Conservation (phyloP, 2,797 vertebrate species). For the Oryzias sinensis region DNA sequence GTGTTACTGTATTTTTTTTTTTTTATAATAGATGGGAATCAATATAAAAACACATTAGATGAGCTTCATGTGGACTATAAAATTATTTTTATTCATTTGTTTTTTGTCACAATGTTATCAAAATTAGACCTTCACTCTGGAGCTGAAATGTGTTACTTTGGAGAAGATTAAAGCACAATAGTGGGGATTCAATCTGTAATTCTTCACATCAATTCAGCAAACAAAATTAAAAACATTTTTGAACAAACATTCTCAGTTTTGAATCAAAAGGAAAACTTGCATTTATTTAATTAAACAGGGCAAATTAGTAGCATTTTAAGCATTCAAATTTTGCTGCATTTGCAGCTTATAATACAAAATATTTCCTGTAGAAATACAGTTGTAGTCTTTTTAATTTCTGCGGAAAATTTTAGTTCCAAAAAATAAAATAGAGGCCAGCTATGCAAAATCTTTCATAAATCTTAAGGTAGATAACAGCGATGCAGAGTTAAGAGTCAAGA, state of each 20-base stretch:
- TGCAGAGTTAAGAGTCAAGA: neutral
- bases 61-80: conserved; percentile 2
- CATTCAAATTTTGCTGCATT: too few relatives aligned
- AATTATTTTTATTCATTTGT: neutral
- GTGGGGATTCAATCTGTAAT: neutral
- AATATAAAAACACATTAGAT: neutral
- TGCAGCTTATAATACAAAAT: too few relatives aligned
- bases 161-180: neutral
- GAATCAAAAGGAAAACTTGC: too few relatives aligned
- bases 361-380: too few relatives aligned
- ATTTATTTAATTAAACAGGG: too few relatives aligned
- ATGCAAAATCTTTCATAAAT: too few relatives aligned
- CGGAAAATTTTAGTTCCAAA: neutral
- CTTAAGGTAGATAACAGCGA: neutral
- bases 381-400: neutral
- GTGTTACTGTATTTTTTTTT: neutral
- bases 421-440: neutral
- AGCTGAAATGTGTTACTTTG: too few relatives aligned
- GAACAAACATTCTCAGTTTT: too few relatives aligned
- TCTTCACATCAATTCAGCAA: too few relatives aligned
- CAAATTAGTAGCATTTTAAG: too few relatives aligned
- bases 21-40: neutral
- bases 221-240: too few relatives aligned
- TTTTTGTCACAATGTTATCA: neutral
- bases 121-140: too few relatives aligned